These are phyloP conservation scores for Nephrotoma appendiculata DNA, from an alignment of 2,888 invertebrate genomes.

Conservation along the genomic window DNA sequence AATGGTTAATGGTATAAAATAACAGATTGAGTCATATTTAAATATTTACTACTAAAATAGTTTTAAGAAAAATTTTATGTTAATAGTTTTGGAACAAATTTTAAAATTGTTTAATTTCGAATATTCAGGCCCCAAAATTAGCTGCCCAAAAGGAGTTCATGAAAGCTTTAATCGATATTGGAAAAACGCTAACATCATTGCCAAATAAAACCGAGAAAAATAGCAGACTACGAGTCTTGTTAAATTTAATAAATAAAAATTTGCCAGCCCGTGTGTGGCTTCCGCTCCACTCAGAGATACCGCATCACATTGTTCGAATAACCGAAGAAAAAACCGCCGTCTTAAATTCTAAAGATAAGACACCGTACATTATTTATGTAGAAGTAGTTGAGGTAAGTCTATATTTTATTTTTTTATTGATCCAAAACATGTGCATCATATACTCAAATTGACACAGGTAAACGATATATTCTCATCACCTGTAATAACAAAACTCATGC, in stretches of 20 bases:
- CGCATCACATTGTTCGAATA: slow-evolving; percentile 91
- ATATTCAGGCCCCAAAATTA: slow-evolving; percentile 57
- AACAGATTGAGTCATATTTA: background rate
- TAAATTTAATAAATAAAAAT: slow-evolving; percentile 88
- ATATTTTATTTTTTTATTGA: background rate
- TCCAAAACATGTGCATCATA: background rate
- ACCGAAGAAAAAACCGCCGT: slow-evolving; percentile 96
- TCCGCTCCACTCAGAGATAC: slow-evolving; percentile 65
- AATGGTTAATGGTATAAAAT: background rate
- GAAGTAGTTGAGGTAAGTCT: slow-evolving; percentile 66
- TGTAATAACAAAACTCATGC: slow-evolving; percentile 78
- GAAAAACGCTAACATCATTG: slow-evolving; percentile 64
- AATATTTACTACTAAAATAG: background rate
- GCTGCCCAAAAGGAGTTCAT: slow-evolving; percentile 76
- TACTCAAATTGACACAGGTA: slow-evolving; percentile 29
- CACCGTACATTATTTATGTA: slow-evolving; percentile 96
- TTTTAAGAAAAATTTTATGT: background rate
- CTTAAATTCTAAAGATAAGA: slow-evolving; percentile 81
- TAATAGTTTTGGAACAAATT: background rate
- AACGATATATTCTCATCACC: slow-evolving; percentile 70
- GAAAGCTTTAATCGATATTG: slow-evolving; percentile 74
- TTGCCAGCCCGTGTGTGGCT: slow-evolving; percentile 97
- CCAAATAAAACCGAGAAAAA: slow-evolving; percentile 86
- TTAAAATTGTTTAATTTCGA: slow-evolving; percentile 1
- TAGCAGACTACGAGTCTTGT: slow-evolving; percentile 80